A percentile compares a stretch with the other conserved stretches of the same genome.
phyloP scores from a whole-genome alignment of 1,140 invertebrate genomes.

The Gerris buenoi region DNA sequence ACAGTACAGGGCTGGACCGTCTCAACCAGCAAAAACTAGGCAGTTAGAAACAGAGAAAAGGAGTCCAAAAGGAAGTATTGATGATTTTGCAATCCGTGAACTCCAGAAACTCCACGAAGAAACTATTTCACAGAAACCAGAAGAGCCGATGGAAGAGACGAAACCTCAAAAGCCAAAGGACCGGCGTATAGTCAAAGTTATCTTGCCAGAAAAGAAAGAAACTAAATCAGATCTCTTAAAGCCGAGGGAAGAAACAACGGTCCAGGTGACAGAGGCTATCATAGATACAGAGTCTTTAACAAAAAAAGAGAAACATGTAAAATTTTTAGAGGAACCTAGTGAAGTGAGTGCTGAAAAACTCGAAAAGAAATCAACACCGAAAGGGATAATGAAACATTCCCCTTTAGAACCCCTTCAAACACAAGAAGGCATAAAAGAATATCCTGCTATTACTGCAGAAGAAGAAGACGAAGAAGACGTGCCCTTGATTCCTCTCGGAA shows the following conservation, averaged over 20 bases:
- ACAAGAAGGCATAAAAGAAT: constrained; percentile 10
- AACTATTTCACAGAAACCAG: background rate
- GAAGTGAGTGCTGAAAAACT: constrained; percentile 9
- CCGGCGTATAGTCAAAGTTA: background rate
- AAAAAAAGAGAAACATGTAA: constrained; percentile 15
- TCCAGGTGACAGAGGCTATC: too few species aligned
- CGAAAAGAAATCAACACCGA: background rate
- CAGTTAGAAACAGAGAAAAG: too few species aligned
- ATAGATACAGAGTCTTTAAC: background rate
- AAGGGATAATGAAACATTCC: constrained; percentile 1
- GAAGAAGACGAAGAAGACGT: constrained; percentile 17
- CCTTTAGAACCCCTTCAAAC: background rate
- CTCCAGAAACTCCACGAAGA: background rate
- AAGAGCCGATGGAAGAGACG: background rate
- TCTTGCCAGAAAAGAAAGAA: background rate
- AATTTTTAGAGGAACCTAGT: constrained; percentile 11
- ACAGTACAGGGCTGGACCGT: too few species aligned
- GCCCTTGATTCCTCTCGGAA: constrained; percentile 5
- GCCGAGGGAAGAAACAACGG: constrained; percentile 2
- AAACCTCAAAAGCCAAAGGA: background rate
- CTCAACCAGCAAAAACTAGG: too few species aligned
- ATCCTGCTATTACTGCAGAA: constrained; percentile 9
- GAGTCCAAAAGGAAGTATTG: background rate
- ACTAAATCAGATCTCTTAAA: background rate
- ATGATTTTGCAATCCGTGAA: background rate